Evolutionary conservation across 2,113 vertebrate genomes (phyloP), one percentile per base, ranked within the genome.

Genomic region (Oplegnathus fasciatus): DNA sequence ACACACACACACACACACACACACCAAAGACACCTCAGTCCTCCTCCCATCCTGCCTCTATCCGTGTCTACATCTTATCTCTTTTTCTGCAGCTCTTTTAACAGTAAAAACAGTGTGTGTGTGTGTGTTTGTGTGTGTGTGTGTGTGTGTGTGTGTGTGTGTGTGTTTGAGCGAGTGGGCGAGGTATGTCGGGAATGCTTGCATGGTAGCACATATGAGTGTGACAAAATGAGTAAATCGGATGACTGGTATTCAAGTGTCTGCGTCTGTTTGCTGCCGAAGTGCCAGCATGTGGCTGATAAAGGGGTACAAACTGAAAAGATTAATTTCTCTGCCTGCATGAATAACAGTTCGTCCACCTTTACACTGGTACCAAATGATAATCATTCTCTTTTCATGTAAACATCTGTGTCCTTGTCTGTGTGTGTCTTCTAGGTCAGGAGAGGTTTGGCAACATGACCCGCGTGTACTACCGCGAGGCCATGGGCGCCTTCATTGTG

Each of bases 371-470:
- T 26, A 60, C 64, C 48, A 78, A 83, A n/a, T 65, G 46, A 14
- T 69, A 64, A 28, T 65, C 0, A 3, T 28, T 58, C 28, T 54
- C 4, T 73, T 9, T 82, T 11, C 71, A 2, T 78, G 1, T 65
- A 0, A 60, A 9, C 42, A 26, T 70, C n/a, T 69, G 24, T 72
- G 32, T 71, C 32, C 24, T 13, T 75, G 18, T 76, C 22, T n/a
- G 0, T 72, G 66, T 48, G 44, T 61, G 62, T 75, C 74, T 61
- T 75, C 14, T 58, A 97, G 96, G 96, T 86, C 96, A 97, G 87
- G 96, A 97, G 86, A 88, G 96, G 40, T 97, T 96, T 71, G 96
- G 96, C 54, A 97, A 97, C 94, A 97, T 97, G 96, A 97, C 96
- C 30, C 94, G 96, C 0, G 95, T 97, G 37, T 97, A 97, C 92